Conservation (phyloP, 2,797 vertebrate genomes). For the Chloroceryle amazona region DNA sequence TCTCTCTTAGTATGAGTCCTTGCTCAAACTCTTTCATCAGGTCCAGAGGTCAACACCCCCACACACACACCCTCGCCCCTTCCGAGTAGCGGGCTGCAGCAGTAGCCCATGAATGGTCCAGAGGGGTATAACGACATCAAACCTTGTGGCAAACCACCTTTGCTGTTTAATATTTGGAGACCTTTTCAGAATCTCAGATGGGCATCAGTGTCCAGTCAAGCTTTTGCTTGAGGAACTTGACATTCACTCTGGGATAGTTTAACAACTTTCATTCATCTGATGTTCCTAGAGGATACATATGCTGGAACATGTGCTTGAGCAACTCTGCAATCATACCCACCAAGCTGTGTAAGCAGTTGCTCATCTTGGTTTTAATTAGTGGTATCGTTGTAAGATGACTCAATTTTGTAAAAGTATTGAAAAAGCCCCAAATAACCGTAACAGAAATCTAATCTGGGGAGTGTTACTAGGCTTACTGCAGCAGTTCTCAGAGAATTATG, state of each 20-base stretch:
- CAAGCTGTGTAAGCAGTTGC: slow-evolving; percentile 1
- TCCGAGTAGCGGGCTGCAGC: background rate
- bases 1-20: background rate
- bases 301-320: background rate
- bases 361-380: slow-evolving; percentile 33
- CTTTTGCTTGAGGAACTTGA: background rate
- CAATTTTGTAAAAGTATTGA: background rate
- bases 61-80: too few species aligned
- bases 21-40: background rate
- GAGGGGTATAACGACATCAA: background rate
- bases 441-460: background rate
- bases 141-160: background rate
- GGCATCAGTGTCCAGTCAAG: background rate
- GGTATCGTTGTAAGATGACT: background rate
- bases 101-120: fast-evolving
- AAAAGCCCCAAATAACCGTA: background rate
- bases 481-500: background rate
- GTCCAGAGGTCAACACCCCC: background rate
- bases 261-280: background rate
- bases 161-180: background rate
- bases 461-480: background rate
- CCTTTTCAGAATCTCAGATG: background rate
- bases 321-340: background rate
- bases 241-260: background rate
- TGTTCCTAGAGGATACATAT: background rate